Base-by-base conservation (phyloP, 2,888 invertebrate genomes). In the Zootermopsis nevadensis region DNA sequence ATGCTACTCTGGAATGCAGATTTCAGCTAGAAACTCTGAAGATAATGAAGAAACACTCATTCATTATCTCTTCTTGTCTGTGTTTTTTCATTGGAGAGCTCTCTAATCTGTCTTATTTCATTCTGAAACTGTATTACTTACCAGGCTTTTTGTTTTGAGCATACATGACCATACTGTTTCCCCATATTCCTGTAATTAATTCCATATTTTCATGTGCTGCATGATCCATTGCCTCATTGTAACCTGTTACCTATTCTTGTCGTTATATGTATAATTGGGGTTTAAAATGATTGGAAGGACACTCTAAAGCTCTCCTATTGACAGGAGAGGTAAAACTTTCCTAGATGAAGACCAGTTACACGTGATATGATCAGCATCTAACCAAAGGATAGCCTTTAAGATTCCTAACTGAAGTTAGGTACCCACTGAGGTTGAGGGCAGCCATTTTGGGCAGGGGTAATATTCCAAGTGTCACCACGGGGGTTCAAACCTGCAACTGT, bases 401-500 rank as follows among this genome's bases (percentile, higher is more conserved):
- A n/a, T 24, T 69, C 81, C 66, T 31, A 81, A 42, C 72, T 42
- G 22, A 31, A 33, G 48, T 33, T 38, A 81, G 81, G 81, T 81
- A 81, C 81, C 81, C 72, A 81, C 72, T 69, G 79, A 79, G 38
- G 60, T 66, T 66, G 74, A 74, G 74, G 79, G 79, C 38, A 79
- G 55, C 79, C 79, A 79, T 48, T 38, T 79, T 24, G 79, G 79
- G 79, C 79, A 79, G 33, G 66, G 79, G 79, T 79, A 79, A 79
- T 79, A 79, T 60, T 35, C 60, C 79, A 55, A 33, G 22, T 79
- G 60, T 79, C 79, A 79, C 79, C 79, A 79, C 55, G 31, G 33
- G 60, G 55, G 30, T 35, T 55, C 66, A 60, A 60, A 60, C 60
- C 60, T 27, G 60, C 60, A 60, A 60, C 60, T 60, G 60, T 60